Evolutionary conservation across 2,113 vertebrate genomes (phyloP).

Genomic region (Ursus arctos): DNA sequence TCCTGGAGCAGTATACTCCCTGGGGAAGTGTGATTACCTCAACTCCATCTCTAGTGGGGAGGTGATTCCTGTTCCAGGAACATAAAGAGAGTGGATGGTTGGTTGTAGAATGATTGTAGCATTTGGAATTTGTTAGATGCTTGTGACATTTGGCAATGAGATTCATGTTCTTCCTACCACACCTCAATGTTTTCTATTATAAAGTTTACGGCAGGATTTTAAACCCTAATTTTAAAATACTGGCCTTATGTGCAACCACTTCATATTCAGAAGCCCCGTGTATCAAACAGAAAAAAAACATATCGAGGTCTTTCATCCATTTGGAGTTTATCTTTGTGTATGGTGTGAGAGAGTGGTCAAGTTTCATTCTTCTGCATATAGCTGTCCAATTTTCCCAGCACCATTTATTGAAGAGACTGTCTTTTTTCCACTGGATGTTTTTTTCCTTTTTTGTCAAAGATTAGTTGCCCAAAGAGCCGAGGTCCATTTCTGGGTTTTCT

Average conservation of each 20-base stretch:
- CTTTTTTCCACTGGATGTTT: too few relatives aligned
- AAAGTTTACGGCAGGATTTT: background rate
- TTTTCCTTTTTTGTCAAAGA: too few relatives aligned
- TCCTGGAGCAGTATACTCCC: background rate
- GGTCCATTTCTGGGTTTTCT: too few relatives aligned
- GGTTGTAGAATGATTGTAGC: background rate
- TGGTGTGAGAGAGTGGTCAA: too few relatives aligned
- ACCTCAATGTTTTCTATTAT: background rate
- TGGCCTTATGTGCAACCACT: background rate
- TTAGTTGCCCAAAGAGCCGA: too few relatives aligned
- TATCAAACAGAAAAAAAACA: background rate
- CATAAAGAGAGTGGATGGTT: background rate
- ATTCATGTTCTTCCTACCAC: background rate
- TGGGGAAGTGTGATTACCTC: background rate
- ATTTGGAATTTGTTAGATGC: background rate
- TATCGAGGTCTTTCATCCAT: too few relatives aligned
- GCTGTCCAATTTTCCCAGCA: too few relatives aligned
- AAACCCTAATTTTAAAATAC: slow-evolving; percentile 1
- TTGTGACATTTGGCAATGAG: background rate
- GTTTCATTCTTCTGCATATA: too few relatives aligned
- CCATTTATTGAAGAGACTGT: too few relatives aligned
- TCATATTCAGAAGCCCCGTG: background rate
- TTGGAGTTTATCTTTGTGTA: too few relatives aligned
- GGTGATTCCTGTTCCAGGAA: background rate
- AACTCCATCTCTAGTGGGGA: background rate